phyloP scores from a whole-genome alignment of 1,140 invertebrate species.

The Panagrolaimus sp. region DNA sequence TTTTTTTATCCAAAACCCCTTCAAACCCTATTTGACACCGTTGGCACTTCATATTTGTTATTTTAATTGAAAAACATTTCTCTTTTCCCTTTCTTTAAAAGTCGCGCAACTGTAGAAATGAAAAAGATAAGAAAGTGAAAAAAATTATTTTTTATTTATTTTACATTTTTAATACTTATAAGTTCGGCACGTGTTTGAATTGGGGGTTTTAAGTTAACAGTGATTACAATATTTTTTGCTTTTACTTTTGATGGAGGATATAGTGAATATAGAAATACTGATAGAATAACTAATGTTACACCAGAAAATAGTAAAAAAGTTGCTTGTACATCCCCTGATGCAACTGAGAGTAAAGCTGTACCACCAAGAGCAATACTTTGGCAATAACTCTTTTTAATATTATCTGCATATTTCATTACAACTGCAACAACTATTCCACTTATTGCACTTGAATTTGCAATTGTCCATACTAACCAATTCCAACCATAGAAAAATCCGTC shows the following conservation, averaged over 20 bases:
- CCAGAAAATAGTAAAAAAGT: constrained; percentile 23
- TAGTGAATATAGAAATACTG: constrained; percentile 34
- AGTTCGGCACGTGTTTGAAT: constrained; percentile 11
- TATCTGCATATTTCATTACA: constrained; percentile 90
- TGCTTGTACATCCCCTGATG: constrained; percentile 27
- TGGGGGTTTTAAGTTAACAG: not conserved
- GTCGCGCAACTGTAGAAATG: too few species aligned
- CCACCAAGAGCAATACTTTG: constrained; percentile 37
- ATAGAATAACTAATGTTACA: constrained; percentile 26
- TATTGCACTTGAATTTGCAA: constrained; percentile 73
- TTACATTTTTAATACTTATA: not conserved
- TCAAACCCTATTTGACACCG: too few species aligned
- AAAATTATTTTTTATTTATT: too few species aligned
- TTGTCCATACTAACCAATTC: constrained; percentile 73
- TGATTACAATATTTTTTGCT: not conserved
- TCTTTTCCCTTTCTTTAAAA: too few species aligned
- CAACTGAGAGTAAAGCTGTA: constrained; percentile 33
- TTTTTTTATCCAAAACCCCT: too few species aligned
- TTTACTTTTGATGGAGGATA: constrained; percentile 24
- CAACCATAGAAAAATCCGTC: constrained; percentile 65
- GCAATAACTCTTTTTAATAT: constrained; percentile 65
- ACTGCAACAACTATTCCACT: constrained; percentile 83
- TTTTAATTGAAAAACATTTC: too few species aligned
- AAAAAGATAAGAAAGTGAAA: too few species aligned
- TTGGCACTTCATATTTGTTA: too few species aligned